Evolutionary conservation across 2,797 vertebrate genomes (phyloP), one percentile per base, ranked within the genome.

Genomic region (Valencia hispanica): DNA sequence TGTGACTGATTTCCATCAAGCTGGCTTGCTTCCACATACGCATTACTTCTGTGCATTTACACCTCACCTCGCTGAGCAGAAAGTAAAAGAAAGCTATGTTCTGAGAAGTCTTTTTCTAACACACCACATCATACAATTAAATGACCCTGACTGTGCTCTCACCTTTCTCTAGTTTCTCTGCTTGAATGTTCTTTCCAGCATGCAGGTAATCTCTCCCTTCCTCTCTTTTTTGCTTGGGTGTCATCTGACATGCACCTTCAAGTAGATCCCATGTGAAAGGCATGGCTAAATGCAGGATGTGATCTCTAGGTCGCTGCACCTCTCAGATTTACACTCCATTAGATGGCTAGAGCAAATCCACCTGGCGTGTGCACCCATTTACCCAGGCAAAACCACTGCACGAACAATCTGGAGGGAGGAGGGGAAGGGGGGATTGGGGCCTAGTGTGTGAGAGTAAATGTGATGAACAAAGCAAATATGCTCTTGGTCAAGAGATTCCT

Each of bases 281-380:
- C 81, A 82, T 79, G 83, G 88, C 86, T 91, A 87, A 90, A 84
- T 30, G 77, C 84, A 86, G 83, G 80, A 80, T 68, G 81, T 81
- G 85, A 88, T 88, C 79, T 66, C 74, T 59, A 77, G 68, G 79
- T 88, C 84, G 76, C 61, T 71, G 75, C 73, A 82, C 78, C 79
- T 83, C 82, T 86, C 81, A 87, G 88, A 91, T 93, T 92, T 92
- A 93, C 90, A 92, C 94, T 90, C 87, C 90, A 92, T 93, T 94
- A 91, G 86, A 91, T 41, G 76, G 85, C 77, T 85, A 91, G 93
- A 94, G 91, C 91, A 92, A 90, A 90, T 91, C 92, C 92, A 92
- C 90, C 91, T 92, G 91, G 82, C 90, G 88, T 71, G 47, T 74
- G 87, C 80, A 83, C 81, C 81, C 89, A 71, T 82, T 88, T 89